phyloP scores from a whole-genome alignment of 2,888 invertebrate genomes.

The Andrena haemorrhoa region DNA sequence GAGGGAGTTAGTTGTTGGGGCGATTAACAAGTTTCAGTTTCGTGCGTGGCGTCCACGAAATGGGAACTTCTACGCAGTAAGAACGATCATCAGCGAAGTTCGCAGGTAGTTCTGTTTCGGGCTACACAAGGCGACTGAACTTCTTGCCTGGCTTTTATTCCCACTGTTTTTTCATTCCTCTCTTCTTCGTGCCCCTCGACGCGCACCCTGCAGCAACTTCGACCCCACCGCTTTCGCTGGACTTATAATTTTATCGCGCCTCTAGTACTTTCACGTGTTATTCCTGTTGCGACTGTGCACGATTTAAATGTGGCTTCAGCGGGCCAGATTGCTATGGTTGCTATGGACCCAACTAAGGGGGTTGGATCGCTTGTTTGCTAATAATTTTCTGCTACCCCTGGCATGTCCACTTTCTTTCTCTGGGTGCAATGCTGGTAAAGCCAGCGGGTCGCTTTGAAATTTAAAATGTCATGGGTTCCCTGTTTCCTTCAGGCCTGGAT shows the following conservation, averaged over 20 bases:
- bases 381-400: background rate
- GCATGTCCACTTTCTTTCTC: background rate
- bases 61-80: conserved; percentile 2
- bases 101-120: background rate
- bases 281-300: background rate
- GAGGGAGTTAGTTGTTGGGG: background rate
- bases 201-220: background rate
- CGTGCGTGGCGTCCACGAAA: conserved; percentile 2
- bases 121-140: background rate
- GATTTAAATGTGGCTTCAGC: background rate
- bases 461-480: background rate
- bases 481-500: background rate
- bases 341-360: background rate
- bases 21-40: conserved; percentile 29
- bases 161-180: background rate
- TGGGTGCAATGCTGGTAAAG: too few species aligned
- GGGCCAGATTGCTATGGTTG: background rate
- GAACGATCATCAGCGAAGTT: conserved; percentile 36
- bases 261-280: conserved; percentile 12
- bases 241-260: conserved; percentile 32
- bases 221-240: background rate
- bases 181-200: background rate
- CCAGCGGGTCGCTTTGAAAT: background rate
- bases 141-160: background rate
- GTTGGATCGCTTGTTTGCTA: background rate